Conservation (phyloP, 2,797 vertebrate genomes). For the Gallinago solitaria region DNA sequence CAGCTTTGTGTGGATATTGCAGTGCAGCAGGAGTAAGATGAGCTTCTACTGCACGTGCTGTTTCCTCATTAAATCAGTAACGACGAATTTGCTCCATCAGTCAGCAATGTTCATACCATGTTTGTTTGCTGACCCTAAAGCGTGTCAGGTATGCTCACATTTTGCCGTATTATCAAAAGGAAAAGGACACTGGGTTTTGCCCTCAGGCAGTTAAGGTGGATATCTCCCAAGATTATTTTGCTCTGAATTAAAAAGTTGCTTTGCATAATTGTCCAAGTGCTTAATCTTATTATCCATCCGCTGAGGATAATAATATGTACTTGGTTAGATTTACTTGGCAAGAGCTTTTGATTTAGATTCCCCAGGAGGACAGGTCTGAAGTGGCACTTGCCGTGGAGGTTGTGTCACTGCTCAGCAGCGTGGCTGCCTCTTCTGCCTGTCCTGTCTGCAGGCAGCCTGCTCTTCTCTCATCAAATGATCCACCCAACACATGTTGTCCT, state of each 20-base stretch:
- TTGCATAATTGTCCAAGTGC: not conserved
- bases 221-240: not conserved
- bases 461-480: not conserved
- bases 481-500: not conserved
- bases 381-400: fast-evolving
- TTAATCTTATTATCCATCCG: not conserved
- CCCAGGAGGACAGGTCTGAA: not conserved
- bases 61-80: not conserved
- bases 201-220: not conserved
- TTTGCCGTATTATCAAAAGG: constrained; percentile 15
- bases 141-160: not conserved
- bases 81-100: not conserved
- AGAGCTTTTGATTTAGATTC: not conserved
- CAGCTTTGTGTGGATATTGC: not conserved
- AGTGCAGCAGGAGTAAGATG: not conserved
- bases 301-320: not conserved
- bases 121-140: not conserved
- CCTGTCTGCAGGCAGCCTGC: not conserved
- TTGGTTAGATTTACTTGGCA: not conserved
- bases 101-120: not conserved
- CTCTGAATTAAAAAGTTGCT: not conserved
- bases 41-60: not conserved
- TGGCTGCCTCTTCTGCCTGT: fast-evolving
- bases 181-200: constrained; percentile 29
- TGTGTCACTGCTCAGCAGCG: fast-evolving